These are phyloP conservation scores for Noctua fimbriata DNA, from an alignment of 2,888 invertebrate genomes.

Conservation along the genomic window DNA sequence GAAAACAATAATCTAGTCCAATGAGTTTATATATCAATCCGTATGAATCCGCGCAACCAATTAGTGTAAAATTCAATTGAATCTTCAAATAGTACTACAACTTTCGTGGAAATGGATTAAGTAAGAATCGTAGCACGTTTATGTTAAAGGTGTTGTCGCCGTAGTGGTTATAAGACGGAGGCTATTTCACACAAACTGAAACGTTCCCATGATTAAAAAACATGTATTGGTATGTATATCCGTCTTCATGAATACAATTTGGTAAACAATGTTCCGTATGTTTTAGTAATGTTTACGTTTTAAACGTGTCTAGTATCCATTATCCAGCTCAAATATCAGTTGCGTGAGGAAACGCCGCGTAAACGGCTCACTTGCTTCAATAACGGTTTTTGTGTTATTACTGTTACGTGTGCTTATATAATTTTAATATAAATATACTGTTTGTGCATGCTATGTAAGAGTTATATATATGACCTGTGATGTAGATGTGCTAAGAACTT, in stretches of 20 bases:
- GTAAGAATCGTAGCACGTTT: neutral
- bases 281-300: slow-evolving; percentile 43
- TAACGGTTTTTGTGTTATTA: slow-evolving; percentile 57
- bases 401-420: slow-evolving; percentile 59
- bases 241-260: slow-evolving; percentile 23
- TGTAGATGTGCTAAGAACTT: slow-evolving; percentile 33
- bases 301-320: slow-evolving; percentile 34
- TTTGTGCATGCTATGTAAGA: slow-evolving; percentile 46
- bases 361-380: slow-evolving; percentile 55
- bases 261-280: slow-evolving; percentile 40
- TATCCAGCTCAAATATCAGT: slow-evolving; percentile 43
- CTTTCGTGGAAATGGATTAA: neutral
- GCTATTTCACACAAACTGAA: neutral
- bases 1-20: no score
- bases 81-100: neutral
- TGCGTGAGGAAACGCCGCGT: slow-evolving; percentile 60
- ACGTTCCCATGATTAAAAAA: neutral
- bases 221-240: neutral
- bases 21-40: no score
- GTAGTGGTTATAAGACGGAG: no score
- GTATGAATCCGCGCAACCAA: no score
- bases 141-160: neutral
- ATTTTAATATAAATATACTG: slow-evolving; percentile 60
- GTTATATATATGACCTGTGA: slow-evolving; percentile 46
- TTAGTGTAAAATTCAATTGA: neutral